A percentile compares a stretch with the other conserved stretches of the same genome.
phyloP scores from a whole-genome alignment of 64 coral and sea anemone genomes.

The Exaiptasia diaphana region DNA sequence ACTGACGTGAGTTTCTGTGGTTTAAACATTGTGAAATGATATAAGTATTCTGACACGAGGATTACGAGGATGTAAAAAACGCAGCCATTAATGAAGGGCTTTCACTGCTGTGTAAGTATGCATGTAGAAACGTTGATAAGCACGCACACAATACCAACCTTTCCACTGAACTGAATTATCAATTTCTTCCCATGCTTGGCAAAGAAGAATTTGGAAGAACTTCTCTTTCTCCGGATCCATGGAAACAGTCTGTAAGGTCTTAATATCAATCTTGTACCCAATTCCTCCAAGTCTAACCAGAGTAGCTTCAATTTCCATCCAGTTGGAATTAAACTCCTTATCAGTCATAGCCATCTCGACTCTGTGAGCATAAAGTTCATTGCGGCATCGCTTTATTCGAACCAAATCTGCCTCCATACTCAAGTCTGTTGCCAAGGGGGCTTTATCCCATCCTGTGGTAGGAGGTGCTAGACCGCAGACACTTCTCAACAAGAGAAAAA shows the following conservation, averaged over 20 bases:
- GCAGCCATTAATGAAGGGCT: too few species aligned
- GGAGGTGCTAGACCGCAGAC: slow-evolving; percentile 11
- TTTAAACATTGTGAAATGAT: too few species aligned
- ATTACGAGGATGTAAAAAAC: too few species aligned
- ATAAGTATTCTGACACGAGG: too few species aligned
- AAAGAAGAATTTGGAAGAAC: background rate
- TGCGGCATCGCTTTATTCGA: slow-evolving; percentile 24
- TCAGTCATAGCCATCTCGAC: background rate
- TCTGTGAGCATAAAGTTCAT: slow-evolving; percentile 3
- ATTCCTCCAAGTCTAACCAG: background rate
- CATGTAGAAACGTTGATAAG: too few species aligned
- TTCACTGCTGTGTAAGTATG: too few species aligned
- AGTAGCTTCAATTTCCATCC: background rate
- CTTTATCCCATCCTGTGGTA: background rate
- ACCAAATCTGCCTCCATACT: slow-evolving; percentile 15
- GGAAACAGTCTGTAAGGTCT: background rate
- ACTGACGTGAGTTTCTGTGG: too few species aligned
- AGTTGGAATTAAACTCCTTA: background rate
- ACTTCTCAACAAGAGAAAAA: slow-evolving; percentile 16
- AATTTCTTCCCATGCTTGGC: background rate
- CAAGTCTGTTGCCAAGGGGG: background rate
- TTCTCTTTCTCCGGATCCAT: background rate
- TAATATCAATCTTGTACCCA: background rate
- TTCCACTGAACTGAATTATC: background rate
- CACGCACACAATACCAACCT: too few species aligned